Base-by-base conservation (phyloP, 2,797 vertebrate species). In the Hephaestus fuliginosus region DNA sequence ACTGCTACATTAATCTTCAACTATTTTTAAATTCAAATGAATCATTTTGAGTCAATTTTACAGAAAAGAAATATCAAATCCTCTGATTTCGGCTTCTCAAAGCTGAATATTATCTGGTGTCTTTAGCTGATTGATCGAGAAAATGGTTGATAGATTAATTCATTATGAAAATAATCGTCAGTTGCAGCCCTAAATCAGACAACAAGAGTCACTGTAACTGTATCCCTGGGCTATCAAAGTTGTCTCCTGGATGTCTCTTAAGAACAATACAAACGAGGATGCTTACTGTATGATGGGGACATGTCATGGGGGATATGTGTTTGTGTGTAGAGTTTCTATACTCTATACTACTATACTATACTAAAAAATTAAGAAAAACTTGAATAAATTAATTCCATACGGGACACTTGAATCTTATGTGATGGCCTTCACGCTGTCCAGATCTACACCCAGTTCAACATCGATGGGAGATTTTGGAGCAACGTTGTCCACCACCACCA, bases 231-330 rank as follows among this genome's bases (percentile, higher is more conserved):
- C 48, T n/a, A 60, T 43, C 5, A 41, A 10, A 39, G 20, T 48
- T 28, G 33, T 69, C 49, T 65, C 36, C 49, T 61, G 11, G 17
- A 51, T 72, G 70, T 83, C 60, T 56, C 20, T 49, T 39, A 62
- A 53, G 0, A 62, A 71, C 65, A 66, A 44, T 13, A 62, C 15
- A 57, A 33, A 48, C 51, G 43, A 56, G 12, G 20, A 71, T 22
- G 55, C 67, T 65, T 52, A 62, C 51, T 66, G 53, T 41, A 14
- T 57, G 51, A 80, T 44, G n/a, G 20, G 2, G 22, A 44, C 46
- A 51, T 17, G 61, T 65, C n/a, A 62, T 2, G 48, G 65, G 10
- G 69, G 12, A n/a, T 33, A 13, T 25, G 60, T 53, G 60, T 53
- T 28, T 60, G 30, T 51, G 18, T 55, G 18, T 30, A 30, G 17